Evolutionary conservation across 1,140 invertebrate genomes (phyloP).

Genomic region (Phortica variegata): DNA sequence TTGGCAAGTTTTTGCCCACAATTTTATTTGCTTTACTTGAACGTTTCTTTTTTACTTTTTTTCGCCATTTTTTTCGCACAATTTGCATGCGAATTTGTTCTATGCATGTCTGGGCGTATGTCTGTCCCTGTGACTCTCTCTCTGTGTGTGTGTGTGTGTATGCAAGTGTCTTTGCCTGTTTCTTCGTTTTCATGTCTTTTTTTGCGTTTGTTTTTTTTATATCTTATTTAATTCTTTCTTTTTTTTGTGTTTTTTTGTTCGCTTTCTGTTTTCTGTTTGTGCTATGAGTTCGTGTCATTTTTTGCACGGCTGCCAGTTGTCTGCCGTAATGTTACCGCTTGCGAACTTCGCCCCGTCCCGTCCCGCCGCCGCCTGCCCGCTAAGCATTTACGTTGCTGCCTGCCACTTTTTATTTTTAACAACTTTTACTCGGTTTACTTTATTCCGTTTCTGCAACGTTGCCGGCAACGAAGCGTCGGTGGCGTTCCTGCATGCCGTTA

Average conservation of each 20-base stretch:
- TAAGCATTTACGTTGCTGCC: conserved; percentile 6
- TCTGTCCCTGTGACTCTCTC: neutral
- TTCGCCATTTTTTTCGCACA: no score
- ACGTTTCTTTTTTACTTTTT: no score
- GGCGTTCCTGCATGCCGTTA: conserved; percentile 23
- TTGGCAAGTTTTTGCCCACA: no score
- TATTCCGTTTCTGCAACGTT: conserved; percentile 37
- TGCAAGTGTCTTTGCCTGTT: conserved; percentile 14
- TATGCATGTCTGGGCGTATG: conserved; percentile 26
- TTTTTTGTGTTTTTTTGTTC: conserved; percentile 2
- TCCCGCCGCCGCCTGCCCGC: conserved; percentile 10
- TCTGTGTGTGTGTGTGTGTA: neutral
- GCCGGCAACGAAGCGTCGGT: conserved; percentile 2
- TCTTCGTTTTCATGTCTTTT: neutral
- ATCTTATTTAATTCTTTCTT: neutral
- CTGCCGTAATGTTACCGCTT: neutral
- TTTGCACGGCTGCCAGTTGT: conserved; percentile 43
- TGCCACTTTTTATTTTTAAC: conserved; percentile 41
- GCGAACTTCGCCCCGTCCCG: neutral
- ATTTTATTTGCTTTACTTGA: no score
- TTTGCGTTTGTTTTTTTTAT: neutral
- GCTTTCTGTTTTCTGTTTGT: conserved; percentile 12
- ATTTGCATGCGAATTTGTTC: no score
- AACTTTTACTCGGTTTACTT: conserved; percentile 55
- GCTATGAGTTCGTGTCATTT: conserved; percentile 41